Percentiles rank a stretch among this genome's conserved stretches.
phyloP scores from a whole-genome alignment of 2,797 vertebrate species.

The Otus scops region DNA sequence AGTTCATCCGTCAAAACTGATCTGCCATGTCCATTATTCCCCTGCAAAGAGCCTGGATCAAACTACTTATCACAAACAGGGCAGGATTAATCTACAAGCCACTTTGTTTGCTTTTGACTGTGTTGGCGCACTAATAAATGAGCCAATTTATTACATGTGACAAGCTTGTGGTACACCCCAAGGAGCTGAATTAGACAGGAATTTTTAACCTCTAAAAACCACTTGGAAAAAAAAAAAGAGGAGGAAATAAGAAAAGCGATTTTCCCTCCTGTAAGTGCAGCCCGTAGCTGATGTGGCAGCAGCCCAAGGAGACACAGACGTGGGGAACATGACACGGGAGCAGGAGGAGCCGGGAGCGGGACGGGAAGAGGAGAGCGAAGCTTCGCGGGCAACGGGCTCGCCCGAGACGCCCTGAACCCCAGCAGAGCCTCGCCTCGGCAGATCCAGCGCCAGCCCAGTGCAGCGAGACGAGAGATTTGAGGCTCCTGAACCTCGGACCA shows the following conservation, averaged over 20 bases:
- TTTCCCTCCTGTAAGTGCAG: background rate
- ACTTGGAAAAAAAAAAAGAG: background rate
- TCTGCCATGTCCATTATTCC: background rate
- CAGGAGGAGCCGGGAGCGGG: background rate
- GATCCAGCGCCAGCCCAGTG: rapidly evolving
- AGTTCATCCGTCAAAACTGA: slow-evolving; percentile 23
- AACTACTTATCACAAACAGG: slow-evolving; percentile 40
- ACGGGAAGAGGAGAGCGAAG: background rate
- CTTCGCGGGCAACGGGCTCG: rapidly evolving
- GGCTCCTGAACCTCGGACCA: rapidly evolving
- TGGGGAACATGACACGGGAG: background rate
- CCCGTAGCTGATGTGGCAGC: background rate
- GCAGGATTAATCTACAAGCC: slow-evolving; percentile 50
- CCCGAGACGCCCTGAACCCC: rapidly evolving
- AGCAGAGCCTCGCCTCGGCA: rapidly evolving
- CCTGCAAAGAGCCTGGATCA: slow-evolving; percentile 45
- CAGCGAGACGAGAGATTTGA: rapidly evolving
- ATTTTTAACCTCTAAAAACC: slow-evolving; percentile 52
- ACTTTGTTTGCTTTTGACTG: slow-evolving; percentile 53
- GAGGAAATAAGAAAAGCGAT: background rate
- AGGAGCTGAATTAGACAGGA: slow-evolving; percentile 40
- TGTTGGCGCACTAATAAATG: slow-evolving; percentile 46
- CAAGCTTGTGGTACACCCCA: slow-evolving; percentile 64
- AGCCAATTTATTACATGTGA: slow-evolving; percentile 66
- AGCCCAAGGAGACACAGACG: background rate